Conservation (phyloP, 2,888 invertebrate species). For the Eurois occulta region DNA sequence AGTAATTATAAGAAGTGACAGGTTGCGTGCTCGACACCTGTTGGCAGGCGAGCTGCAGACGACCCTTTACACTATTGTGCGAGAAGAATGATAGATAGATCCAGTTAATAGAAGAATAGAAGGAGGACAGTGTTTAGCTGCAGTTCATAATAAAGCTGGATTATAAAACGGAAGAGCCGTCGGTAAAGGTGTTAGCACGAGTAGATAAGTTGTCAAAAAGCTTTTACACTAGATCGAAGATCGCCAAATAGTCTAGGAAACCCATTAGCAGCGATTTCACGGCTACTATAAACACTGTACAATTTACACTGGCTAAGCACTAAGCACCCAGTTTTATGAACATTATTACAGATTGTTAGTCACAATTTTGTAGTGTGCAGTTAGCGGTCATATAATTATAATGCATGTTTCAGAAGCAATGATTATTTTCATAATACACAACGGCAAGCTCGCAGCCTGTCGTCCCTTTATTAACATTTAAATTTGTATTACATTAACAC, state of each 20-base stretch:
- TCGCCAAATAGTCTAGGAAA: constrained; percentile 80
- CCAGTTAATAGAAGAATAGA: background rate
- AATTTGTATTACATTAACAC: constrained; percentile 83
- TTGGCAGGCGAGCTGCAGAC: constrained; percentile 37
- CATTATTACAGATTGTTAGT: constrained; percentile 61
- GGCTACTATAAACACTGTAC: constrained; percentile 59
- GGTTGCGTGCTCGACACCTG: constrained; percentile 55
- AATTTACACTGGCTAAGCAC: constrained; percentile 62
- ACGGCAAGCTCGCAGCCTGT: constrained; percentile 79
- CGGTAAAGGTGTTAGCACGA: constrained; percentile 78
- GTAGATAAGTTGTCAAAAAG: constrained; percentile 86
- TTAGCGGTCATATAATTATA: constrained; percentile 76
- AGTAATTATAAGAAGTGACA: constrained; percentile 57
- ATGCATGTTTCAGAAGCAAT: constrained; percentile 79
- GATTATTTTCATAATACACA: constrained; percentile 81
- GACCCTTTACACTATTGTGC: constrained; percentile 15
- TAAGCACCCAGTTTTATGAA: constrained; percentile 55
- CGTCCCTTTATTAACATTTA: constrained; percentile 85
- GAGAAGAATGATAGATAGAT: constrained; percentile 21
- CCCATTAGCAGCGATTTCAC: constrained; percentile 81
- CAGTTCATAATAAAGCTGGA: constrained; percentile 44
- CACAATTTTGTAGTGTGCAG: constrained; percentile 70
- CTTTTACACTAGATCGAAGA: constrained; percentile 85
- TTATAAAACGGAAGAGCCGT: constrained; percentile 63
- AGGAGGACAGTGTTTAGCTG: constrained; percentile 2